Percentiles rank a stretch among this genome's conserved stretches.
phyloP scores from a whole-genome alignment of 2,113 vertebrate genomes.

The Onychostruthus taczanowskii region DNA sequence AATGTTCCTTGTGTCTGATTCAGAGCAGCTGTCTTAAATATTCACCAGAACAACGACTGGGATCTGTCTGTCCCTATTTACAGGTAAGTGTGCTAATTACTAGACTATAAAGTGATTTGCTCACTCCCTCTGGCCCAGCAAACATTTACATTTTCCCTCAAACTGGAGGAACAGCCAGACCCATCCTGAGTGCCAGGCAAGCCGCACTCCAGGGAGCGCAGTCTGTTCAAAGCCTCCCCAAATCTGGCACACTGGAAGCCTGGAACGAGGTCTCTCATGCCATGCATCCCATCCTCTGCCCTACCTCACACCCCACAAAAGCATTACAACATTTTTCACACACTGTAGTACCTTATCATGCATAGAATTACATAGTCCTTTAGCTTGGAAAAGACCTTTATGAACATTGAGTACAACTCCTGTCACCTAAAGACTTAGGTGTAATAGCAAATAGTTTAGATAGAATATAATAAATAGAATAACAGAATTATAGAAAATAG shows the following conservation, averaged over 20 bases:
- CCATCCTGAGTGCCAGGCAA: background rate
- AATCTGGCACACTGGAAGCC: background rate
- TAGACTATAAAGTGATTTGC: slow-evolving; percentile 53
- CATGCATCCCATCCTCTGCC: background rate
- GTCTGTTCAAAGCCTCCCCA: background rate
- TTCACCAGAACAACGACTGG: slow-evolving; percentile 31
- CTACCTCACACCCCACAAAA: background rate
- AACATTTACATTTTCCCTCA: slow-evolving; percentile 52
- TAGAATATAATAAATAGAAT: background rate
- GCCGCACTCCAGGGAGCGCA: rapidly evolving
- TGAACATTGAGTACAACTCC: background rate
- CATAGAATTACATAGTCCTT: background rate
- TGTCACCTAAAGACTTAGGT: background rate
- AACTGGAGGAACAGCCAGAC: background rate
- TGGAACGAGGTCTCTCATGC: background rate
- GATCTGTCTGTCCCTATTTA: slow-evolving; percentile 41
- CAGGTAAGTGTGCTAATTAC: slow-evolving; percentile 24
- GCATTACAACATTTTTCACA: background rate
- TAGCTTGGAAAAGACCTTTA: background rate
- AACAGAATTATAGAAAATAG: background rate
- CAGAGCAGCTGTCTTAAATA: slow-evolving; percentile 13
- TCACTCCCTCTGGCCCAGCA: slow-evolving; percentile 33
- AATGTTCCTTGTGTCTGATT: slow-evolving; percentile 6
- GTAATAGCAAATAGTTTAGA: background rate
- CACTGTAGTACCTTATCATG: background rate